phyloP scores from a whole-genome alignment of 2,888 invertebrate species.

The Rutpela maculata region DNA sequence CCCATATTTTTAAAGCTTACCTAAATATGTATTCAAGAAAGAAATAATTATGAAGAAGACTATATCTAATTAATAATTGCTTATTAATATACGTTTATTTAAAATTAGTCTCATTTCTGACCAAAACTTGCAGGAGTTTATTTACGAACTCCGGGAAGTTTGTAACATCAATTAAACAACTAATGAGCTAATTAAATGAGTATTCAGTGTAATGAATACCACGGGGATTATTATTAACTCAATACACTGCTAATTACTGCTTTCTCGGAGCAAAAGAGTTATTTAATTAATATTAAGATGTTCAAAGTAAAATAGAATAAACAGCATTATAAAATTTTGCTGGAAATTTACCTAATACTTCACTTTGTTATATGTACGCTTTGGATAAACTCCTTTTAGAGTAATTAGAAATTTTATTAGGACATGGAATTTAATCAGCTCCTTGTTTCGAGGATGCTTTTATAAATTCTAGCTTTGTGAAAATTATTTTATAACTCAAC shows the following conservation, averaged over 20 bases:
- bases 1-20: not conserved
- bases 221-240: slow-evolving; percentile 68
- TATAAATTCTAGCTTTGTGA: not conserved
- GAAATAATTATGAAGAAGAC: not conserved
- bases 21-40: not conserved
- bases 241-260: slow-evolving; percentile 67
- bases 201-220: slow-evolving; percentile 75
- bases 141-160: slow-evolving; percentile 66
- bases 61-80: not conserved
- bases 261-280: slow-evolving; percentile 64
- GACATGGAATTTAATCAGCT: slow-evolving; percentile 15
- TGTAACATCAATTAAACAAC: slow-evolving; percentile 75
- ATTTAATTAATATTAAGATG: slow-evolving; percentile 65
- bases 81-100: slow-evolving; percentile 4
- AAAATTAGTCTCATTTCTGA: slow-evolving; percentile 26
- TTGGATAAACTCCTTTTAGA: slow-evolving; percentile 34
- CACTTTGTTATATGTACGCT: slow-evolving; percentile 38
- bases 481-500: not conserved
- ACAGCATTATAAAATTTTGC: slow-evolving; percentile 51
- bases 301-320: slow-evolving; percentile 56
- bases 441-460: not conserved
- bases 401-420: slow-evolving; percentile 22
- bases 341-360: slow-evolving; percentile 51
- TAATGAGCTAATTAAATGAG: slow-evolving; percentile 76
- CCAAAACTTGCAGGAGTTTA: slow-evolving; percentile 47